phyloP scores from a whole-genome alignment of 2,113 vertebrate genomes.

The Echinops telfairi region DNA sequence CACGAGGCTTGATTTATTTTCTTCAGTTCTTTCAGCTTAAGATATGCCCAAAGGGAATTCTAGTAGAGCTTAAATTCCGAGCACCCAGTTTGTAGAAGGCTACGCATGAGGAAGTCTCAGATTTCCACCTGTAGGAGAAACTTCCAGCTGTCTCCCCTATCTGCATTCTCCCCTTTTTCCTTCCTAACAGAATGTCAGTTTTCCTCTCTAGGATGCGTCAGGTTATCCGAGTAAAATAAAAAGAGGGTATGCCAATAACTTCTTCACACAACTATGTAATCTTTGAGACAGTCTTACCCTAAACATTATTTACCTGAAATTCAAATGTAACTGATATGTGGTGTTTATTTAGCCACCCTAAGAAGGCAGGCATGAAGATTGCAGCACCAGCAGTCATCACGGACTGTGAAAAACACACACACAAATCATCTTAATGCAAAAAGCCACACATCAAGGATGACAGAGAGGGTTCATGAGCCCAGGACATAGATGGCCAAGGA shows the following conservation, averaged over 20 bases:
- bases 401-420: neutral
- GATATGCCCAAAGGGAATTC: neutral
- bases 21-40: neutral
- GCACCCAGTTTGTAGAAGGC: neutral
- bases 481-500: neutral
- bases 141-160: neutral
- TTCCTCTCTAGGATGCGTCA: constrained; percentile 41
- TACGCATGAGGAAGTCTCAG: constrained; percentile 5
- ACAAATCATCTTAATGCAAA: neutral
- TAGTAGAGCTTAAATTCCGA: neutral
- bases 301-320: constrained; percentile 16
- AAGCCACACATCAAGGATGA: neutral
- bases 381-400: neutral
- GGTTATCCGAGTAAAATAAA: constrained; percentile 3
- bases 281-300: no score
- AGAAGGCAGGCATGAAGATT: constrained; percentile 10
- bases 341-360: neutral
- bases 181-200: neutral
- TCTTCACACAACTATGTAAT: no score
- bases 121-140: constrained; percentile 9
- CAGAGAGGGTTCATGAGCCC: neutral
- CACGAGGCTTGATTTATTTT: no score
- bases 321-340: neutral
- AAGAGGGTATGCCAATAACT: neutral
- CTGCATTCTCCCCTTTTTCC: neutral